Conservation (phyloP, 2,888 invertebrate genomes). For the Rhagium mordax region DNA sequence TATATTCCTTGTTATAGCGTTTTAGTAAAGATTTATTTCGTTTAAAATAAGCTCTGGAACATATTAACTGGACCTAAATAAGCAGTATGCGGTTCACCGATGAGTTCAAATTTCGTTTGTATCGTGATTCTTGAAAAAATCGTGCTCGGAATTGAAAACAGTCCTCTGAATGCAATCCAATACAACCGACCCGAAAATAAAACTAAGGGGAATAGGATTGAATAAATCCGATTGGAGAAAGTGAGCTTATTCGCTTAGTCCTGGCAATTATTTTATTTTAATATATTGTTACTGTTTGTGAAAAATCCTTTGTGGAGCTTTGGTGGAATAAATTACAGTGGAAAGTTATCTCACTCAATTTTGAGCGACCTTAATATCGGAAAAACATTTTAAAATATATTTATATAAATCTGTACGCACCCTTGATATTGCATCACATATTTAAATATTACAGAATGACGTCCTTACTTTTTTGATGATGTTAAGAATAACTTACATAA, state of each 20-base stretch:
- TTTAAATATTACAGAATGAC: too few species aligned
- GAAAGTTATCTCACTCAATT: not conserved
- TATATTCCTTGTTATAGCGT: too few species aligned
- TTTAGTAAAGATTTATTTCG: not conserved
- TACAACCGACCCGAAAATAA: not conserved
- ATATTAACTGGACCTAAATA: not conserved
- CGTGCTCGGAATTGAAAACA: not conserved
- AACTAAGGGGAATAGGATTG: not conserved
- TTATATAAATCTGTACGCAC: too few species aligned
- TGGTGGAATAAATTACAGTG: not conserved
- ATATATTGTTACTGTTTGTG: not conserved
- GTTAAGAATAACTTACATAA: too few species aligned
- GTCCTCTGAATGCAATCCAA: not conserved
- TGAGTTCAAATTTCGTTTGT: slow-evolving; percentile 6
- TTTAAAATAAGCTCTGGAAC: not conserved
- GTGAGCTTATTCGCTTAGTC: slow-evolving; percentile 3
- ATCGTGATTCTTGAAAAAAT: slow-evolving; percentile 5
- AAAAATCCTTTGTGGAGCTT: not conserved
- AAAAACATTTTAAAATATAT: too few species aligned
- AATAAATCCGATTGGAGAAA: not conserved
- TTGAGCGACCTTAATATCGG: too few species aligned
- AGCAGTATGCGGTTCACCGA: not conserved
- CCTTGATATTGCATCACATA: too few species aligned
- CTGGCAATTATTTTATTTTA: slow-evolving; percentile 12
- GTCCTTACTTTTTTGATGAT: too few species aligned